Conservation (phyloP, 2,888 invertebrate species). For the Chrysopilus asiliformis region DNA sequence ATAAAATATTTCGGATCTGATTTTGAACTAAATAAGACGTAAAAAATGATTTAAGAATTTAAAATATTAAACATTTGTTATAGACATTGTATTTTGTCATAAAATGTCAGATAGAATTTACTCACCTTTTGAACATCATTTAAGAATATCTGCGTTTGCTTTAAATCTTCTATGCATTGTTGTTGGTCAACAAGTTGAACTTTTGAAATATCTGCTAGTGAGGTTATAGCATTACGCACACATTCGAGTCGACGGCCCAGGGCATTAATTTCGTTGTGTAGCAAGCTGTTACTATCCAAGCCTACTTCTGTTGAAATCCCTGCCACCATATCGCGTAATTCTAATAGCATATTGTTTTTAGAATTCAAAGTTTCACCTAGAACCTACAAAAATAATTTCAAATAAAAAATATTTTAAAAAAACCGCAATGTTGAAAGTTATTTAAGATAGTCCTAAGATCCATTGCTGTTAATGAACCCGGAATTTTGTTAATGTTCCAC, state of each 20-base stretch:
- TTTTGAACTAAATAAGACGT: too few relatives aligned
- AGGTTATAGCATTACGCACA: constrained; percentile 59
- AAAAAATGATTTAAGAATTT: too few relatives aligned
- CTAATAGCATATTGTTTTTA: constrained; percentile 52
- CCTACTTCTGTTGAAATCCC: constrained; percentile 70
- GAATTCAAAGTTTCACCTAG: constrained; percentile 61
- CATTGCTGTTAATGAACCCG: too few relatives aligned
- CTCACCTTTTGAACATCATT: constrained; percentile 64
- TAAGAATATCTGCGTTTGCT: constrained; percentile 46
- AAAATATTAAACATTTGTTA: too few relatives aligned
- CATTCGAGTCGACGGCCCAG: constrained; percentile 60
- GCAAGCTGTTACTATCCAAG: constrained; percentile 50
- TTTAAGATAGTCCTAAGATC: too few relatives aligned
- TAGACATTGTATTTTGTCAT: too few relatives aligned
- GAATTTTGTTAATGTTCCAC: too few relatives aligned
- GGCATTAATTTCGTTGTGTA: constrained; percentile 65
- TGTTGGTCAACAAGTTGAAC: constrained; percentile 44
- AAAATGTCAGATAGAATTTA: too few relatives aligned
- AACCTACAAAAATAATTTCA: constrained; percentile 43
- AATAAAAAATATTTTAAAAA: background rate
- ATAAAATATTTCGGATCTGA: too few relatives aligned
- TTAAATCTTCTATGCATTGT: constrained; percentile 42
- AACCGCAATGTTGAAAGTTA: background rate
- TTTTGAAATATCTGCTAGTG: constrained; percentile 64
- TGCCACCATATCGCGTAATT: constrained; percentile 60